Evolutionary conservation across 2,888 invertebrate genomes (phyloP).

Genomic region (Ferdinandea cuprea): DNA sequence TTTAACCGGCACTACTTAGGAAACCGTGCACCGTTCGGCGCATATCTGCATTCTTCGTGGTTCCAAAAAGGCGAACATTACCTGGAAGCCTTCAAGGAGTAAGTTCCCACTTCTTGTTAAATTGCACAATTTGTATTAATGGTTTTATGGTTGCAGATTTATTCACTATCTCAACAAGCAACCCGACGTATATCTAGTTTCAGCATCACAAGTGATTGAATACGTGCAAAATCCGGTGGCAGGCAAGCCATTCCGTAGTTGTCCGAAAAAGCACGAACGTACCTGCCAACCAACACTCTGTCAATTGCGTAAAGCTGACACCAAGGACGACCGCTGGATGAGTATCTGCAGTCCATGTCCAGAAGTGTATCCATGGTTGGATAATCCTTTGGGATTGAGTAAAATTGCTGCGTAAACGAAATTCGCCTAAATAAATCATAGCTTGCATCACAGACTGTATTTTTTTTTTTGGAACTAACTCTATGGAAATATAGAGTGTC

Average conservation of each 20-base stretch:
- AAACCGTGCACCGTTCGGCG: slow-evolving; percentile 87
- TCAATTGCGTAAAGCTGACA: slow-evolving; percentile 78
- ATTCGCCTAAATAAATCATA: background rate
- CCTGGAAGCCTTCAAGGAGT: slow-evolving; percentile 83
- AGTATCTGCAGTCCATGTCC: slow-evolving; percentile 84
- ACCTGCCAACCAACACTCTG: slow-evolving; percentile 79
- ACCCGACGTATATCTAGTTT: slow-evolving; percentile 86
- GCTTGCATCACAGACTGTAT: background rate
- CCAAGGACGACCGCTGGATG: slow-evolving; percentile 83
- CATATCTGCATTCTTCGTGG: slow-evolving; percentile 88
- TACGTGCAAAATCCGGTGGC: slow-evolving; percentile 79
- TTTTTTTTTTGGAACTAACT: no score
- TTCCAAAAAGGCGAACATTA: slow-evolving; percentile 84
- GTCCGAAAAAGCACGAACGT: slow-evolving; percentile 77
- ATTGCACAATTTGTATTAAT: no score
- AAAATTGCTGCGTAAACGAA: background rate
- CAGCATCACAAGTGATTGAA: slow-evolving; percentile 79
- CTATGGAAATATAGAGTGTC: no score
- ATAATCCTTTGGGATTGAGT: slow-evolving; percentile 83
- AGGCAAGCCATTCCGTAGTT: slow-evolving; percentile 79
- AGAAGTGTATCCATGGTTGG: slow-evolving; percentile 84
- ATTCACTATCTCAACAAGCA: slow-evolving; percentile 84
- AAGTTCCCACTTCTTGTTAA: no score
- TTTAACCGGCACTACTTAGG: slow-evolving; percentile 87
- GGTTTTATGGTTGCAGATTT: slow-evolving; percentile 83